phyloP scores from a whole-genome alignment of 2,113 vertebrate species.

The Urocynchramus pylzowi region DNA sequence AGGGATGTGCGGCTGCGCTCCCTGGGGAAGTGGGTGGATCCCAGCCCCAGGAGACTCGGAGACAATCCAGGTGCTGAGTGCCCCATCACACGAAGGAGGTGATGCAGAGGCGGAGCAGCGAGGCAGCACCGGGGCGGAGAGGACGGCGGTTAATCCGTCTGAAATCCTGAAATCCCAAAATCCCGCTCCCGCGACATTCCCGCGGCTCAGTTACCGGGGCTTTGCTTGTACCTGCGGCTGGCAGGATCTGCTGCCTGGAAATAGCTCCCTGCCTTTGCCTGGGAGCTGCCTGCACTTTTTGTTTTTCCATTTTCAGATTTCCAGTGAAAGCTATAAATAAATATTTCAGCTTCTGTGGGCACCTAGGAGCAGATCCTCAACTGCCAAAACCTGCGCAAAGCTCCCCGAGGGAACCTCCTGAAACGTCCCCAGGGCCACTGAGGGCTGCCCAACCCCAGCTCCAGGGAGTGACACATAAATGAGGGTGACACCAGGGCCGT shows the following conservation, averaged over 20 bases:
- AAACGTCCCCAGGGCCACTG: not conserved
- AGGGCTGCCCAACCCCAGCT: not conserved
- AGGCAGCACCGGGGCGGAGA: accelerated
- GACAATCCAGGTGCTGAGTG: not conserved
- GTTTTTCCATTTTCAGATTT: too few relatives aligned
- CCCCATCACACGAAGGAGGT: accelerated
- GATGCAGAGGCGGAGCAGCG: not conserved
- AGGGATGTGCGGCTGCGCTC: accelerated
- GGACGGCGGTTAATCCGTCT: accelerated
- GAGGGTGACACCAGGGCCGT: accelerated
- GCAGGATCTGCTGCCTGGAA: not conserved
- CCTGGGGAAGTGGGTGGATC: accelerated
- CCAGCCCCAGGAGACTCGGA: accelerated
- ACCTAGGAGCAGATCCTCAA: not conserved
- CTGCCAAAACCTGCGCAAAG: accelerated
- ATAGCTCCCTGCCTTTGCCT: not conserved
- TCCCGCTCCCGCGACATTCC: accelerated
- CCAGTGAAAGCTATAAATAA: not conserved
- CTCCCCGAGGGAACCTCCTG: not conserved
- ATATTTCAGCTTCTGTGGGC: not conserved
- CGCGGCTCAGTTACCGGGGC: accelerated
- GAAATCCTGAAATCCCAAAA: not conserved
- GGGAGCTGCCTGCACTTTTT: not conserved
- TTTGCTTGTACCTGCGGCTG: not conserved
- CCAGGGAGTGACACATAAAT: not conserved